phyloP scores from a whole-genome alignment of 1,140 invertebrate genomes.

The Sesamia nonagrioides region DNA sequence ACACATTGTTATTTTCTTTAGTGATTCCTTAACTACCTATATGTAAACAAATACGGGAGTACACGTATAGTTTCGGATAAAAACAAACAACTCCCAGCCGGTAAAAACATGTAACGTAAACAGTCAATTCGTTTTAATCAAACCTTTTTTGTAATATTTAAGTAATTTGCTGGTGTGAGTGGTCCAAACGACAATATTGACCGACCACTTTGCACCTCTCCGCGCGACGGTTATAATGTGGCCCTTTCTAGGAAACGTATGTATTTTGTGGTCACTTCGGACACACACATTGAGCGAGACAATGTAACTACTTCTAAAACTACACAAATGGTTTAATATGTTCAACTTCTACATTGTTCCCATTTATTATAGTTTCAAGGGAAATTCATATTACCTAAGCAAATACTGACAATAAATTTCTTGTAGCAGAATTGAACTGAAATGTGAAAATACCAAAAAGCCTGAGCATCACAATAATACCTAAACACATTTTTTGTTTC shows the following conservation, averaged over 20 bases:
- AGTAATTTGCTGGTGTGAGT: conserved; percentile 67
- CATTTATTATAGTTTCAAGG: not conserved
- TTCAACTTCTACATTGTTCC: not conserved
- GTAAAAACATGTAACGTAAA: conserved; percentile 57
- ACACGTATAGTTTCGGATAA: no score
- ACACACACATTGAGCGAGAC: conserved; percentile 46
- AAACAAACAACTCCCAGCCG: conserved; percentile 46
- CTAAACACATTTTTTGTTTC: no score
- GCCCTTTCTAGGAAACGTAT: conserved; percentile 73
- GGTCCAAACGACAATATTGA: conserved; percentile 69
- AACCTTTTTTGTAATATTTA: conserved; percentile 63
- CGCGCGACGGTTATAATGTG: conserved; percentile 63
- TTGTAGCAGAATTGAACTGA: not conserved
- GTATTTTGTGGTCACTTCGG: conserved; percentile 50
- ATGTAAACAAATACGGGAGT: not conserved
- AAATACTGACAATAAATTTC: not conserved
- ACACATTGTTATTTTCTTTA: not conserved
- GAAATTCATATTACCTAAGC: not conserved
- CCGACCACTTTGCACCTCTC: conserved; percentile 77
- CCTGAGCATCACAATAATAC: no score
- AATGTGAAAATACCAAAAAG: no score
- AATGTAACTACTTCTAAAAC: conserved; percentile 15
- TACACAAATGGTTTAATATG: not conserved
- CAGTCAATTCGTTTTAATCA: conserved; percentile 68
- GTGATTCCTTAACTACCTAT: not conserved